These are phyloP conservation scores for Lophius piscatorius DNA, from an alignment of 2,113 vertebrate genomes.

Conservation along the genomic window DNA sequence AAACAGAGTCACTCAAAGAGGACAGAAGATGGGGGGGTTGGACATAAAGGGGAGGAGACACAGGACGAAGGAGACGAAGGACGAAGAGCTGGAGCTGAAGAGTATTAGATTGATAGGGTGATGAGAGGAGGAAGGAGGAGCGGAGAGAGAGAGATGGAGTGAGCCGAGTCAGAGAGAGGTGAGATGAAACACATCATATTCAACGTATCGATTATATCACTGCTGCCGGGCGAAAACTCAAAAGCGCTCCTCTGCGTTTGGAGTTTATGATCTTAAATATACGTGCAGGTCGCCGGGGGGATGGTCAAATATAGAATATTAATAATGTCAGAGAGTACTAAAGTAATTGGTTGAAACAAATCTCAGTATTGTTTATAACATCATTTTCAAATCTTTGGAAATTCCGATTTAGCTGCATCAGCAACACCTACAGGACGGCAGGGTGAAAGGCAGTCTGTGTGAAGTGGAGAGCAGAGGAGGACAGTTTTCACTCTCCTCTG, in stretches of 20 bases:
- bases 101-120: conserved; percentile 25
- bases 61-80: conserved; percentile 31
- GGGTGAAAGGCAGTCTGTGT: too few relatives aligned
- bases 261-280: neutral
- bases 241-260: conserved; percentile 1
- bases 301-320: too few relatives aligned
- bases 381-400: too few relatives aligned
- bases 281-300: too few relatives aligned
- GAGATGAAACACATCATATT: conserved; percentile 42
- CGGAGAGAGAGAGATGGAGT: neutral
- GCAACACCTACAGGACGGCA: too few relatives aligned
- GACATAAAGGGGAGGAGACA: conserved; percentile 11
- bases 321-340: too few relatives aligned
- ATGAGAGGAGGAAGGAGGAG: conserved; percentile 1
- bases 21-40: conserved; percentile 10
- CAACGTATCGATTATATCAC: conserved; percentile 25
- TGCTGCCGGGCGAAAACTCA: conserved; percentile 61
- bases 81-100: conserved; percentile 37
- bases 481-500: too few relatives aligned
- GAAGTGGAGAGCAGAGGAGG: too few relatives aligned
- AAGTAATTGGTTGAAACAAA: too few relatives aligned
- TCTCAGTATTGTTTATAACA: too few relatives aligned
- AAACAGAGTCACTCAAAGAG: conserved; percentile 50
- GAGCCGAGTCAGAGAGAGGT: conserved; percentile 5
- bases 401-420: too few relatives aligned